phyloP scores from a whole-genome alignment of 1,140 invertebrate species.

The Diplogasteroides magnus region DNA sequence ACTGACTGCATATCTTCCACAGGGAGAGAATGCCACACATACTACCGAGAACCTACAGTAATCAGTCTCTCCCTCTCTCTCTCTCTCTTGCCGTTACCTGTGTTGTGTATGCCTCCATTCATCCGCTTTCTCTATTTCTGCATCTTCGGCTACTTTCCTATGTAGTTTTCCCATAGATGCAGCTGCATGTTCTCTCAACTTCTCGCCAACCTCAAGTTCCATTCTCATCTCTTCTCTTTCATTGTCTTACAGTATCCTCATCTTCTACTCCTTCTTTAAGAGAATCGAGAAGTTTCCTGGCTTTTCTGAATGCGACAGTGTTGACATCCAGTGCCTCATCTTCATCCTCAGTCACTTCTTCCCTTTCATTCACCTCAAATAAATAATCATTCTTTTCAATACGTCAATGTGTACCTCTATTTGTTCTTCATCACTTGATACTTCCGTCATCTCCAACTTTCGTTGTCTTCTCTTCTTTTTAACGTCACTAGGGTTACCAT shows the following conservation, averaged over 20 bases:
- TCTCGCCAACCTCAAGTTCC: not conserved
- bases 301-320: not conserved
- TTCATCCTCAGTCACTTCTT: slow-evolving; percentile 7
- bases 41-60: slow-evolving; percentile 21
- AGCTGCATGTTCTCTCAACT: not conserved
- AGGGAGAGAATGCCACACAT: slow-evolving; percentile 24
- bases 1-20: slow-evolving; percentile 26
- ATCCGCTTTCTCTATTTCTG: not conserved
- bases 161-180: not conserved
- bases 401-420: too few relatives aligned
- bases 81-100: not conserved
- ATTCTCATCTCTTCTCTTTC: slow-evolving; percentile 1
- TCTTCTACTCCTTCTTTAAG: not conserved
- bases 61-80: slow-evolving; percentile 1
- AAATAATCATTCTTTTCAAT: slow-evolving; percentile 7
- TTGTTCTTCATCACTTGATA: not conserved
- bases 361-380: not conserved
- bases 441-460: not conserved
- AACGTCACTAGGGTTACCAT: too few relatives aligned
- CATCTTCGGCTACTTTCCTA: slow-evolving; percentile 2
- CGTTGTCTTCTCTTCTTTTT: not conserved
- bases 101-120: not conserved
- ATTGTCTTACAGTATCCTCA: slow-evolving; percentile 3
- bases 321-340: not conserved
- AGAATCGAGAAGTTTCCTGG: slow-evolving; percentile 11